phyloP scores from a whole-genome alignment of 2,113 vertebrate genomes.

The Suricata suricatta region DNA sequence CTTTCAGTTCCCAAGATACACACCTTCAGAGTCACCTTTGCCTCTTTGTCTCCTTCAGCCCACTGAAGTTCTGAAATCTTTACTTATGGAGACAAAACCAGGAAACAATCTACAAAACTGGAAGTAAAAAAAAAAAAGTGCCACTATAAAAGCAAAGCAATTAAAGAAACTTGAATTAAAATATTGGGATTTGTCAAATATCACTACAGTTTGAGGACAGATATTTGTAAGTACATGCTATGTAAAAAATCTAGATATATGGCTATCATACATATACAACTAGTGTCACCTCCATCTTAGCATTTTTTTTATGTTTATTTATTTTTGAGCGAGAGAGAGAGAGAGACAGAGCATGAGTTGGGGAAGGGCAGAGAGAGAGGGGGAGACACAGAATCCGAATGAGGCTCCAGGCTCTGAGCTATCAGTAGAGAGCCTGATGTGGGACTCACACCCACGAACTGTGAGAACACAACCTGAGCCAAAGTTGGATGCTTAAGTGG shows the following conservation, averaged over 20 bases:
- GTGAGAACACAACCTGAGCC: no score
- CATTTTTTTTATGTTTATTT: background rate
- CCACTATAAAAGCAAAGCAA: background rate
- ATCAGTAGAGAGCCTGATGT: no score
- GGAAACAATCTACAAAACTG: background rate
- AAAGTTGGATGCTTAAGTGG: no score
- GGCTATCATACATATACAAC: background rate
- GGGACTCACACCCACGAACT: no score
- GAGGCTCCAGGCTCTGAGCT: no score
- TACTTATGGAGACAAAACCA: background rate
- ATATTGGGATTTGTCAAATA: background rate
- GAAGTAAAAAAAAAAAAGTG: background rate
- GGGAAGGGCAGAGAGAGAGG: no score
- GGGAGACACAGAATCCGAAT: no score
- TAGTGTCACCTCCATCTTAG: background rate
- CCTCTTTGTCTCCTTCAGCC: background rate
- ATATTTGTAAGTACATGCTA: background rate
- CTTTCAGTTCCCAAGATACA: background rate
- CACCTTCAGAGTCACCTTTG: background rate
- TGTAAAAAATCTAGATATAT: background rate
- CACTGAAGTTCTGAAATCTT: background rate
- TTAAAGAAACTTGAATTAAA: constrained; percentile 3
- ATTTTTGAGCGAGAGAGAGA: no score
- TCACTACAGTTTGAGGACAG: background rate
- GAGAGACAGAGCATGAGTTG: no score